Conservation (phyloP, 2,113 vertebrate genomes). For the sheep (Ovis aries) region ARS-UI_Ramb_v3.0 NC_056067.1:3705501-3706000, state of each 20-base stretch:
- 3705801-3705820: background rate
- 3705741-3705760: background rate
- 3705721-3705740: background rate
- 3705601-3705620: background rate
- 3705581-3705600: background rate
- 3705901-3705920: background rate
- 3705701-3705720: background rate
- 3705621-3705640: background rate
- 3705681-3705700: background rate
- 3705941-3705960: background rate
- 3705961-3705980: background rate
- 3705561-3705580: background rate
- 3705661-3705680: background rate
- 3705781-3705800: too few relatives aligned
- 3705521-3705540: background rate
- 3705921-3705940: background rate
- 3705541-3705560: background rate
- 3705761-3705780: background rate
- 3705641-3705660: background rate
- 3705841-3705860: background rate
- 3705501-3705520: background rate
- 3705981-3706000: background rate
- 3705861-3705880: background rate
- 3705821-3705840: background rate
- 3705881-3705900: background rate